Base-by-base conservation (phyloP, 2,113 vertebrate species). In the Urocolius indicus region DNA sequence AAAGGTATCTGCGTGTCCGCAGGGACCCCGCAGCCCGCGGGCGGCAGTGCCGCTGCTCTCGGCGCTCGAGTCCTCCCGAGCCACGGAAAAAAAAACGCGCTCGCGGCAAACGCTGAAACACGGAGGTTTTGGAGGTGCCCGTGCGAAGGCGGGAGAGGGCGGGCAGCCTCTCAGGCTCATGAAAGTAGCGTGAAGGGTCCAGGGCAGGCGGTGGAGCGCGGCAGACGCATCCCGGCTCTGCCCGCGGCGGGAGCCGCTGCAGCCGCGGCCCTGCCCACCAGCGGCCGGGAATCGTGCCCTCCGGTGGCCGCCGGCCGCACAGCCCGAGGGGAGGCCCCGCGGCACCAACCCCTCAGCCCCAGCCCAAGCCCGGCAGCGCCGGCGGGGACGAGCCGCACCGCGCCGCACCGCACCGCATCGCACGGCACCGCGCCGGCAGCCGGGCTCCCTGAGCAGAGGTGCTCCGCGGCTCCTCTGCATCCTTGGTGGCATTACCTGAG, bases 221-320 rank as follows among this genome's bases (percentile, higher is more conserved):
- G 41, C 19, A 16, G 48, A 1, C 11, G 65, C 61, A 54, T 14
- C 22, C 16, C 52, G 17, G 49, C 57, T 41, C n/a, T 2, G 59
- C 58, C 9, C 38, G 0, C 4, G 62, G 30, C 3, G 46, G 34
- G 16, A 41, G 38, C 15, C 7, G 2, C 49, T 74, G 75, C 12
- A 26, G 65, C n/a, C 79, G 67, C 32, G 55, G 68, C 23, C 45
- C 9, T 19, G 45, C 20, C 32, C n/a, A 13, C n/a, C 38, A 23
- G 26, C 46, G 94, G 89, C 90, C 93, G 97, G 96, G 98, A 98
- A 98, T 98, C 98, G 97, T 98, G 98, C 98, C 98, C 98, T 98
- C 98, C 98, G 97, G 98, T 98, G 98, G 98, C 97, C 97, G 97
- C 80, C 94, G 87, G 87, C 95, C 61, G 97, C 97, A 97, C 92